phyloP scores from a whole-genome alignment of 2,888 invertebrate species.

The Brenthis daphne region DNA sequence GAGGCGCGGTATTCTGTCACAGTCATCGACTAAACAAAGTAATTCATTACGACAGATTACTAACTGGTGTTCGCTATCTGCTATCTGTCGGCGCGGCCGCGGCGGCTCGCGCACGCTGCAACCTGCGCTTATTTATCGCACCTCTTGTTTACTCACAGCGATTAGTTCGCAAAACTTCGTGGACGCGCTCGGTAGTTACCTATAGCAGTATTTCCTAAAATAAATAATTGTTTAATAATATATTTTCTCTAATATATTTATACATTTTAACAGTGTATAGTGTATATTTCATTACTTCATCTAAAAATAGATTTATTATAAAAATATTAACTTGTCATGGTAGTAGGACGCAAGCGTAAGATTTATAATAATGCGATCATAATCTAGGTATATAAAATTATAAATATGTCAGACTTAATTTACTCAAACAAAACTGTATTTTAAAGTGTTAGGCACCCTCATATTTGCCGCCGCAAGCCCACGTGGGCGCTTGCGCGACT shows the following conservation, averaged over 20 bases:
- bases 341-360: no score
- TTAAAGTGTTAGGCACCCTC: conserved; percentile 22
- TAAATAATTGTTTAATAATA: no score
- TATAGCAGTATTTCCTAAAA: neutral
- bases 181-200: neutral
- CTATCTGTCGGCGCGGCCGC: conserved; percentile 1
- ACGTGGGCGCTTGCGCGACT: conserved; percentile 61
- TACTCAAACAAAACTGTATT: neutral
- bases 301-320: no score
- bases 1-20: neutral
- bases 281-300: no score
- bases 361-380: no score
- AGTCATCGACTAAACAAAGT: conserved; percentile 14
- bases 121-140: conserved; percentile 2
- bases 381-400: neutral
- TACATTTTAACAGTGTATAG: no score
- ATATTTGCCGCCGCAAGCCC: conserved; percentile 38
- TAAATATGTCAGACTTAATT: neutral
- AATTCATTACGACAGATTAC: conserved; percentile 10
- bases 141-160: conserved; percentile 5
- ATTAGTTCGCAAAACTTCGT: conserved; percentile 15
- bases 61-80: neutral
- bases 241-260: no score
- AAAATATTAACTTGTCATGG: no score
- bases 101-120: conserved; percentile 1